These are phyloP conservation scores for Adelosebastes latens DNA, from an alignment of 2,797 vertebrate genomes.

Conservation along the genomic window DNA sequence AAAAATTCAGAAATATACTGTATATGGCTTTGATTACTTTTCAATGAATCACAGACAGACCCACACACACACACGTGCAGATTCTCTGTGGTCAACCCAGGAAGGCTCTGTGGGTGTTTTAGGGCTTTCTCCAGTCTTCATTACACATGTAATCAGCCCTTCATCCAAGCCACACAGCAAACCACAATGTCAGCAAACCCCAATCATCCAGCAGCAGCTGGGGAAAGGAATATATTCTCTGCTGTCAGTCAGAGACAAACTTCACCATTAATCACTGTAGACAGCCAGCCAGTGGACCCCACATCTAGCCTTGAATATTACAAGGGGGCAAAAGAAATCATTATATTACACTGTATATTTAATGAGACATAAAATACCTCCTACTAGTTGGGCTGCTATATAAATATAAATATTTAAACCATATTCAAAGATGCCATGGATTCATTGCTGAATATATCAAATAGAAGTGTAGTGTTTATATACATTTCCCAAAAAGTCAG, in stretches of 20 bases:
- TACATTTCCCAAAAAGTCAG: no score
- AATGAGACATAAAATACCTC: not conserved
- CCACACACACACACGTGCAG: not conserved
- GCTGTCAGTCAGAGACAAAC: slow-evolving; percentile 21
- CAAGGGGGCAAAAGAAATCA: not conserved
- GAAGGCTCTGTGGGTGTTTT: not conserved
- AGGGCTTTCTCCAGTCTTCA: slow-evolving; percentile 53
- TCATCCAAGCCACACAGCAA: slow-evolving; percentile 64
- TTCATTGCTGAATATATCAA: no score
- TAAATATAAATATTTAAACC: not conserved
- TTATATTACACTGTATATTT: not conserved
- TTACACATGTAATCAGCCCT: slow-evolving; percentile 71
- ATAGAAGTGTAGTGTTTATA: no score
- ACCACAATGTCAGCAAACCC: slow-evolving; percentile 69
- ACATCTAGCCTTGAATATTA: not conserved
- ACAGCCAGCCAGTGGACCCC: not conserved
- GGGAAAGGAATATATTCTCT: not conserved
- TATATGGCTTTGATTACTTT: not conserved
- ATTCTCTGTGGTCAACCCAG: not conserved
- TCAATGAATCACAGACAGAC: not conserved
- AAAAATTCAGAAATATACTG: not conserved
- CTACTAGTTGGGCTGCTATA: not conserved
- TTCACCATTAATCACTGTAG: not conserved
- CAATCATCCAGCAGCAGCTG: slow-evolving; percentile 17
- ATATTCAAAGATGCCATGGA: no score